Evolutionary conservation across 2,888 invertebrate genomes (phyloP), one percentile per base, ranked within the genome.

Genomic region (Brachylomia viminalis): DNA sequence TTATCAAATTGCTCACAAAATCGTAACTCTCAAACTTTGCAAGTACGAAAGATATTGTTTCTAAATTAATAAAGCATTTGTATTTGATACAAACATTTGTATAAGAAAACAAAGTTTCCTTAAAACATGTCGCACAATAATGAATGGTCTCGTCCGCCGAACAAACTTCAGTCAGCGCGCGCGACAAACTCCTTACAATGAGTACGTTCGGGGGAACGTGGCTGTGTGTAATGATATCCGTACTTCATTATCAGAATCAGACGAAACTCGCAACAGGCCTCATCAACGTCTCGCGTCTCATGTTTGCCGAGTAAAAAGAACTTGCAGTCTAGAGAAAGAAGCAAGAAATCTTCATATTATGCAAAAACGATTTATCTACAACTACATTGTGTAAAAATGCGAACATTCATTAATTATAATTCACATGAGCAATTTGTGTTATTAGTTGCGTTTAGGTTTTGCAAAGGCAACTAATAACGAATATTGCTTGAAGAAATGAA

Each of bases 181-280:
- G 61, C 30, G 52, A 45, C 72, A 68, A 83, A 83, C 79, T 88
- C 77, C 75, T 67, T 42, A 79, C 82, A 84, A 77, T 77, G 77
- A 84, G 72, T 66, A 64, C 17, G 67, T 58, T 11, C 64, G 52
- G 72, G 58, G 27, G 65, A 52, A 64, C 58, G 67, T 68, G 62
- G 73, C 72, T 71, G 72, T 75, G 33, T 80, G 72, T 83, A 79
- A 87, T 80, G 64, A 75, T 83, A 80, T 78, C 66, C 68, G 64
- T n/a, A 42, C 59, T 49, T 61, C 84, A 87, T 90, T n/a, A n/a
- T 91, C 87, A 88, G 90, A 91, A 91, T 86, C 84, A 86, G 79
- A 84, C 83, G 81, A 83, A 85, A 87, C 85, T 83, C 75, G 49
- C 75, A 58, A 74, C 76, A 82, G 75, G 87, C 80, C 84, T 88